These are phyloP conservation scores for Pelmatolapia mariae DNA, from an alignment of 2,113 vertebrate species.

Conservation along the genomic window DNA sequence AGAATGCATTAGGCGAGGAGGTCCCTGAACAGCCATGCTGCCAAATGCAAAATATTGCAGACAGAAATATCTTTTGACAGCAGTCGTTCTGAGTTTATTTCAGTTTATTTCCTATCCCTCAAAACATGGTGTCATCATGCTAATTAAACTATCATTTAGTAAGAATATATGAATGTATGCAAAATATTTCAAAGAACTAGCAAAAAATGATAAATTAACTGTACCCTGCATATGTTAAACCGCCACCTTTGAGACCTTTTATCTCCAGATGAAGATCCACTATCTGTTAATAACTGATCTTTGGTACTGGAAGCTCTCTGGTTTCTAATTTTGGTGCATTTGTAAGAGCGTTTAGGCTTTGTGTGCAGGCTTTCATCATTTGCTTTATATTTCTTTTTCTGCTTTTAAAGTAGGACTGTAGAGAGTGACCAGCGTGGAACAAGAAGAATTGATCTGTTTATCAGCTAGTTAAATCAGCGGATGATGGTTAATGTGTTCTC, in stretches of 20 bases:
- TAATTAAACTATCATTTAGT: background rate
- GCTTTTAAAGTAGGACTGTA: background rate
- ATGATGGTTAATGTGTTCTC: background rate
- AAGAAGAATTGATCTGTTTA: background rate
- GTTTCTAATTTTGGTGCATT: background rate
- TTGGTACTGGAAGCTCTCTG: background rate
- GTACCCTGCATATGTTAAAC: background rate
- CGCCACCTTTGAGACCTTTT: too few relatives aligned
- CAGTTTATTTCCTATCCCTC: background rate
- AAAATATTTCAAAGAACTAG: background rate
- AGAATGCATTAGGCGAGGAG: background rate
- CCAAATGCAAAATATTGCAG: background rate
- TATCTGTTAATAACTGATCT: background rate
- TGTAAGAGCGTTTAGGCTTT: background rate
- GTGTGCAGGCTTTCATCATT: background rate
- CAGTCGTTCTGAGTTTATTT: background rate
- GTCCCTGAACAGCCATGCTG: accelerated
- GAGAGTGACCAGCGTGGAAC: accelerated
- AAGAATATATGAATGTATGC: background rate
- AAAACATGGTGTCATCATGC: background rate
- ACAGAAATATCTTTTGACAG: background rate
- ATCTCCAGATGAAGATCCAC: background rate
- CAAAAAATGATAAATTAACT: background rate
- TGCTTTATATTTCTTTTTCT: background rate
- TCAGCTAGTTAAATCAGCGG: background rate